Evolutionary conservation across 2,113 vertebrate genomes (phyloP), one percentile per base, ranked within the genome.

Genomic region (Eubucco bourcierii): DNA sequence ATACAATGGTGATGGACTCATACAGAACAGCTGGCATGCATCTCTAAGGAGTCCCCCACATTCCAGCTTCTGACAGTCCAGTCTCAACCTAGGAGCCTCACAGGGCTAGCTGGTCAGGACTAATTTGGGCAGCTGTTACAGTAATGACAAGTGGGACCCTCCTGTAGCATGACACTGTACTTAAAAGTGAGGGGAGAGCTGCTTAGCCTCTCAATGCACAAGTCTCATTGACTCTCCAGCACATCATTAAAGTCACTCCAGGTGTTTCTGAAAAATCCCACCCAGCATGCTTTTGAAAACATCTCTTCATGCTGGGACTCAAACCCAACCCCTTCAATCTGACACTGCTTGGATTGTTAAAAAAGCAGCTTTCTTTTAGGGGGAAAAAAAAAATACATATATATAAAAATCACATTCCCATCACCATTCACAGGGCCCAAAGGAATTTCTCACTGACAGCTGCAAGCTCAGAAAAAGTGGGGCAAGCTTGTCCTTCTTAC

Each of bases 221-320:
- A 63, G 58, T 39, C 68, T 61, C 60, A 27, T 2, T 61, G 65
- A 78, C 71, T 89, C 82, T 70, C 52, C 6, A 76, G 15, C 8
- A 21, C 23, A 50, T 61, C 50, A 72, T 58, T 46, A 24, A 74
- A 91, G 68, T 75, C 44, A 68, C 19, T 7, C n/a, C 37, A 92
- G 70, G 73, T 84, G 55, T 63, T 88, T 83, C 5, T 72, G n/a
- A 90, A 91, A 93, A 78, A 94, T 81, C 55, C 72, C 73, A 94
- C 34, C 14, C 76, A 75, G 46, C 16, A 53, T 7, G 27, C 75
- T 88, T 76, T 56, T 80, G 55, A 84, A 83, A 94, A 70, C 28
- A 58, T 46, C n/a, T 71, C 77, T 18, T 82, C 44, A 82, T 1
- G 1, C 34, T 44, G 5, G 28, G n/a, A 90, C 74, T 86, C 80